Base-by-base conservation (phyloP, 2,888 invertebrate genomes). In the Ichneumon xanthorius region DNA sequence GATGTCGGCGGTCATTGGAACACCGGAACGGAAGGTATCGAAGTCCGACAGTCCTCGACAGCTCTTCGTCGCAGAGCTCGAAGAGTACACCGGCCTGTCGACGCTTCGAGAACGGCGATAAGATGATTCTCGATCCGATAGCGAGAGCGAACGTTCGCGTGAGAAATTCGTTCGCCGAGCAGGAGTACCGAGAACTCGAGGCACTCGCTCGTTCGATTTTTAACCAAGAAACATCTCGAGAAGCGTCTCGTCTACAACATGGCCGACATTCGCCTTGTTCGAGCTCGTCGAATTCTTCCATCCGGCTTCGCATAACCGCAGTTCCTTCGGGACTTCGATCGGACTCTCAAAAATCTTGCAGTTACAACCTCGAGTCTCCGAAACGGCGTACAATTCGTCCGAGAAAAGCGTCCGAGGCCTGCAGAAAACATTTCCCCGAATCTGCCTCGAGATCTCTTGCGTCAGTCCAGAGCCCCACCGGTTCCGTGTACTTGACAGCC, bases 171-270 rank as follows among this genome's bases (percentile, higher is more conserved):
- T 82, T 85, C 80, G 82, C 67, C 5, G 72, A 73, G 61, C 82
- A 82, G 50, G 82, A 85, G 77, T 40, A 73, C 30, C 53, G 53
- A 45, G 85, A 85, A 33, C 80, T 85, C n/a, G 80, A 82, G 72
- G 85, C 85, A 19, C 82, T 85, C 37, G 77, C 80, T 30, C 75
- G 85, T 55, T 80, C 82, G 72, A 72, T 85, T 16, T 68, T 84
- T 40, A 45, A 77, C 73, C 58, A 37, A 1, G 50, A 63, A 71
- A 68, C 73, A 14, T 53, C 55, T 11, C 11, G 6, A 6, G 22
- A 33, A 26, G 11, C 6, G 26, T 11, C 11, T 5, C 40, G 61
- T 4, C 7, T 14, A 22, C 67, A 16, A 22, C 67, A 45, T 16
- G 14, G 40, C 16, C 50, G 53, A 68, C 70, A 19, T 16, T 55